Percentiles rank a stretch among this genome's conserved stretches.
phyloP scores from a whole-genome alignment of 1,140 invertebrate genomes.

The Zophobas atratus region DNA sequence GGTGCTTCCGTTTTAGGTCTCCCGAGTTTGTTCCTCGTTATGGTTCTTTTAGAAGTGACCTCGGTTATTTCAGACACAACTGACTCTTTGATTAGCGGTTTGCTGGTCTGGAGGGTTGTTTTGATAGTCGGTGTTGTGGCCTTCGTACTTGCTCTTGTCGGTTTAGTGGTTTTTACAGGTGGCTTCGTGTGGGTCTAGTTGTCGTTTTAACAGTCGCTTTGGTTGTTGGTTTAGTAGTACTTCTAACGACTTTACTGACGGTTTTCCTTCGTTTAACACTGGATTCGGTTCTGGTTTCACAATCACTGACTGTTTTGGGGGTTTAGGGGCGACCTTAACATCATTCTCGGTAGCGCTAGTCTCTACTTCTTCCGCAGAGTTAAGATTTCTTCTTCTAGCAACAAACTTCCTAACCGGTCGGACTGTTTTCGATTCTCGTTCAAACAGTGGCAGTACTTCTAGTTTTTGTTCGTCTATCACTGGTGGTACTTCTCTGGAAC shows the following conservation, averaged over 20 bases:
- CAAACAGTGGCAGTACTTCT: constrained; percentile 64
- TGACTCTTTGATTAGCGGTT: constrained; percentile 58
- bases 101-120: constrained; percentile 26
- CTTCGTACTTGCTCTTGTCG: background rate
- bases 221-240: constrained; percentile 22
- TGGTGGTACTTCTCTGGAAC: constrained; percentile 54
- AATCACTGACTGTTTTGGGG: constrained; percentile 18
- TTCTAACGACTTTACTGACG: constrained; percentile 12
- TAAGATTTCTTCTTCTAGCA: constrained; percentile 28
- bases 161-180: background rate
- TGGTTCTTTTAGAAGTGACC: constrained; percentile 61
- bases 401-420: background rate
- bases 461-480: constrained; percentile 62
- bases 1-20: constrained; percentile 47
- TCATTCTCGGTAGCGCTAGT: constrained; percentile 57
- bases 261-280: constrained; percentile 45
- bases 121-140: constrained; percentile 31
- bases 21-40: constrained; percentile 48
- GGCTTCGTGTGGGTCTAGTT: constrained; percentile 1
- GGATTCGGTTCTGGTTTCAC: constrained; percentile 41
- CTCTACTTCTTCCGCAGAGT: constrained; percentile 41
- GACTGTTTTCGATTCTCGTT: constrained; percentile 59
- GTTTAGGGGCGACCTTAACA: constrained; percentile 49
- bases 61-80: constrained; percentile 63
- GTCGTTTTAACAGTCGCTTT: constrained; percentile 29